Base-by-base conservation (phyloP, 2,797 vertebrate genomes). In the Trachurus trachurus region DNA sequence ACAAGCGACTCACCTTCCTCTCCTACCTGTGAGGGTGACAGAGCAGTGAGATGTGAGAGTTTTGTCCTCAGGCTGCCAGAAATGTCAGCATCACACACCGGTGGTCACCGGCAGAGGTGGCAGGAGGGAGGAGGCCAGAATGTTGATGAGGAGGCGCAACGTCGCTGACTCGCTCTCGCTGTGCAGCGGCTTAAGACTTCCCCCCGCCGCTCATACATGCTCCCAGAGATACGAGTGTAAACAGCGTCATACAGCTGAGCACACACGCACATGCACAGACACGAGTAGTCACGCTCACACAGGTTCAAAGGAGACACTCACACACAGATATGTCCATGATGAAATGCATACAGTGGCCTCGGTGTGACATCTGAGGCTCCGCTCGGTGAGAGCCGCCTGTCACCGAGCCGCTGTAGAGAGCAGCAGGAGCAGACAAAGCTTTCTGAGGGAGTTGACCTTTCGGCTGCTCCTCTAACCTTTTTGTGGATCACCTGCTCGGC, bases 11-110 rank as follows among this genome's bases (percentile, higher is more conserved):
- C 80, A 52, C 71, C 80, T 87, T 87, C 82, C 26, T 26, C 54
- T 52, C 29, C 58, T 12, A 62, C 17, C 64, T 44, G 71, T 17
- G 61, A 34, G 68, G 68, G 57, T 64, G 68, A 85, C 59, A 60
- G 71, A 76, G 73, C 63, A 9, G 65, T 16, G 16, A 74, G 49
- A 72, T 74, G 84, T 85, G 85, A 80, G 82, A 29, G 47, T 83
- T 84, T 86, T 87, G 82, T 86, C 82, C 69, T 76, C 37, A 0
- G 81, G 81, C 83, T 82, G 71, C 81, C 75, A 84, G 56, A 92
- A 92, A 91, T 93, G 90, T 94, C 89, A 90, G 81, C 53, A 67
- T 69, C 82, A 83, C 89, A 89, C 81, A 65, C 65, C 7, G 54
- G 82, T 81, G 78, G 76, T 79, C 83, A 83, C 39, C 42, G n/a